These are phyloP conservation scores for Lydus trimaculatus DNA, from an alignment of 2,888 invertebrate species.

Conservation along the genomic window DNA sequence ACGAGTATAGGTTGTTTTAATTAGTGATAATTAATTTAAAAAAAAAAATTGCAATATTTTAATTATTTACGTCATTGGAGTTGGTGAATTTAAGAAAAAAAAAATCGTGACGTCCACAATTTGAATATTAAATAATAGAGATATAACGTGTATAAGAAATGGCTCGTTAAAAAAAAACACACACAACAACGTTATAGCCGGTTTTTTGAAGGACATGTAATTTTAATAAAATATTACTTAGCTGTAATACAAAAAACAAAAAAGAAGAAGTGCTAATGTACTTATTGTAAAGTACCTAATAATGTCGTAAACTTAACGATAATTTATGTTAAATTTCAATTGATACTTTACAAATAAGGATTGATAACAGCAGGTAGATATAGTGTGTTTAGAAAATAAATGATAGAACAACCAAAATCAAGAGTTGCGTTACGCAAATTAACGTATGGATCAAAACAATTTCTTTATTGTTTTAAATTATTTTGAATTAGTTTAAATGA, in stretches of 20 bases:
- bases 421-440: slow-evolving; percentile 7
- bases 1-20: neutral
- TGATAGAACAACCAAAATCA: neutral
- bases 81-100: neutral
- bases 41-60: neutral
- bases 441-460: slow-evolving; percentile 17
- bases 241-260: too few relatives aligned
- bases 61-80: neutral
- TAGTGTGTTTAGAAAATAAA: too few relatives aligned
- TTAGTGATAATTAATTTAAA: neutral
- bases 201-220: neutral
- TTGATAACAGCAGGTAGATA: too few relatives aligned
- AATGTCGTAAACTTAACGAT: neutral
- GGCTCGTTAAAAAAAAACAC: neutral
- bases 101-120: neutral
- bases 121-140: neutral
- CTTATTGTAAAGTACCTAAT: neutral
- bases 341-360: too few relatives aligned
- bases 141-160: neutral
- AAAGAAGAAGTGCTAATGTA: neutral
- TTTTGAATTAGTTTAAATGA: slow-evolving; percentile 29
- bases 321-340: too few relatives aligned
- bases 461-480: slow-evolving; percentile 28
- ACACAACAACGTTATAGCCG: neutral
- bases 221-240: neutral